phyloP scores from a whole-genome alignment of 1,140 invertebrate genomes.

The Schlechtendalia chinensis region DNA sequence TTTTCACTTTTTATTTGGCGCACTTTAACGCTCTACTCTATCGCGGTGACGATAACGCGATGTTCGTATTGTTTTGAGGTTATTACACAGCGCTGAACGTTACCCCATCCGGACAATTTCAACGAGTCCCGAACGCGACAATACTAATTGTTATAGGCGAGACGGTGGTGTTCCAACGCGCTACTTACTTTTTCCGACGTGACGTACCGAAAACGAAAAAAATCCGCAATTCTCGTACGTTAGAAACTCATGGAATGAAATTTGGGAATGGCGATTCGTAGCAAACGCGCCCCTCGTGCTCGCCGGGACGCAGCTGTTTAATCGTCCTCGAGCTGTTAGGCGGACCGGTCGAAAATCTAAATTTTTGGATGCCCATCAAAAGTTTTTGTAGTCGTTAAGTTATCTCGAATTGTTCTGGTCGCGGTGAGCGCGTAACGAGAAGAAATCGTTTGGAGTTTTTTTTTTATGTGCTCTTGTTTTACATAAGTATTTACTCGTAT shows the following conservation, averaged over 20 bases:
- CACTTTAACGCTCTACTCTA: neutral
- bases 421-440: too few species aligned
- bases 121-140: too few species aligned
- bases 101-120: neutral
- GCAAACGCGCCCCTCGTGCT: neutral
- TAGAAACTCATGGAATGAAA: too few species aligned
- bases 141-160: too few species aligned
- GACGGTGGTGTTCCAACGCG: too few species aligned
- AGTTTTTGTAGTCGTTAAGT: slow-evolving; percentile 13
- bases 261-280: neutral
- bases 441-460: too few species aligned
- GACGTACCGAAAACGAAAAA: too few species aligned
- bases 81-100: neutral
- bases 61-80: neutral
- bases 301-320: neutral
- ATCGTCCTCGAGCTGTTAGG: neutral
- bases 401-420: neutral
- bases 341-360: slow-evolving; percentile 35
- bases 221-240: too few species aligned
- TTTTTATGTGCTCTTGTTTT: too few species aligned
- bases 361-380: neutral
- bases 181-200: too few species aligned
- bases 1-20: slow-evolving; percentile 28
- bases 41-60: neutral
- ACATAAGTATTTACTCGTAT: too few species aligned